A percentile compares a stretch with the other conserved stretches of the same genome.
Evolutionary conservation across 2,113 vertebrate genomes (phyloP).

Genomic region (Epinephelus cyanopodus): DNA sequence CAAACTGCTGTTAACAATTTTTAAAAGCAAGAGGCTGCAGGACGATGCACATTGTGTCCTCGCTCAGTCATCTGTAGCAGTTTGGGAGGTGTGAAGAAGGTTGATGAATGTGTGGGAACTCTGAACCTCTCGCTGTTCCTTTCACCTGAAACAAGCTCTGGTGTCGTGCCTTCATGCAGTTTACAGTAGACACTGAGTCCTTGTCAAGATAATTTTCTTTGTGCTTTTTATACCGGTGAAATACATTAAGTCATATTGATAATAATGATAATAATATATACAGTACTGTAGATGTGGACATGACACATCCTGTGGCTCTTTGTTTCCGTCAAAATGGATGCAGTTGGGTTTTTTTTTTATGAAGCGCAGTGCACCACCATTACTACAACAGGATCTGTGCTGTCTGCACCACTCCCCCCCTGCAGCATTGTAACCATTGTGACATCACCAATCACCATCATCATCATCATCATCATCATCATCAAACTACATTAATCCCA

Average conservation of each 20-base stretch:
- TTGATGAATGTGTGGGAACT: background rate
- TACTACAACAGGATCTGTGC: background rate
- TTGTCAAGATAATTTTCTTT: background rate
- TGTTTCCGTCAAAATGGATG: background rate
- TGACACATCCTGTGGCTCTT: background rate
- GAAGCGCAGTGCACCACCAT: slow-evolving; percentile 32
- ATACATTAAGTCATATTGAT: background rate
- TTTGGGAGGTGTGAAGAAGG: background rate
- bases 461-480: background rate
- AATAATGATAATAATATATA: background rate
- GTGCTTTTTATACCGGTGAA: background rate
- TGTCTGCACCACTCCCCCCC: slow-evolving; percentile 3
- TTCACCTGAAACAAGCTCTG: background rate
- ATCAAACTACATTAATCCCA: slow-evolving; percentile 17
- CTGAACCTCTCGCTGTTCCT: background rate
- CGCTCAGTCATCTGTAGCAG: background rate
- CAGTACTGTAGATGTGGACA: background rate
- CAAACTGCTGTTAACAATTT: background rate
- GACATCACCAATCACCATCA: background rate
- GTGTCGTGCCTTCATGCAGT: background rate
- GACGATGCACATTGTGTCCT: background rate
- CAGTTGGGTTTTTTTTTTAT: background rate
- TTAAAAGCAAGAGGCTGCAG: background rate
- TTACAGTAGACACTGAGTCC: background rate
- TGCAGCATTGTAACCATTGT: slow-evolving; percentile 17